Percentiles rank a stretch among this genome's conserved stretches.
phyloP scores from a whole-genome alignment of 2,888 invertebrate genomes.

The Leptinotarsa juncta region DNA sequence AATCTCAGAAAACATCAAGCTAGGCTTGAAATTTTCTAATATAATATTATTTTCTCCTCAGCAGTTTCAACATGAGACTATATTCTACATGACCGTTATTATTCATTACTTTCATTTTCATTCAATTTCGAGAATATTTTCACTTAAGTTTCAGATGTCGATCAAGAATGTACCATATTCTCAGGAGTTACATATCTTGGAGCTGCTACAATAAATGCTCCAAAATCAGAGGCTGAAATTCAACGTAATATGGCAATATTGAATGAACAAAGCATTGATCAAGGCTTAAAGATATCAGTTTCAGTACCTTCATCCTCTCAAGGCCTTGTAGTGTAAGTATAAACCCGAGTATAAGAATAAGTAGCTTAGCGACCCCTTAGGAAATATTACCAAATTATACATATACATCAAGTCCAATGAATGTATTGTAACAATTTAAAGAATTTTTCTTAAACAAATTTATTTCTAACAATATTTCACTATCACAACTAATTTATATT shows the following conservation, averaged over 20 bases:
- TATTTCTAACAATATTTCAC: too few relatives aligned
- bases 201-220: conserved; percentile 89
- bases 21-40: too few relatives aligned
- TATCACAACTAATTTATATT: too few relatives aligned
- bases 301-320: conserved; percentile 94
- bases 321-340: conserved; percentile 90
- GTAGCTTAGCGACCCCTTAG: too few relatives aligned
- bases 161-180: conserved; percentile 92
- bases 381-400: too few relatives aligned
- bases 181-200: conserved; percentile 94
- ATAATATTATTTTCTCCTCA: too few relatives aligned
- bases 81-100: neutral
- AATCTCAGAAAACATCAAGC: too few relatives aligned
- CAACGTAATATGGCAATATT: conserved; percentile 93
- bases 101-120: neutral
- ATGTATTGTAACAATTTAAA: too few relatives aligned
- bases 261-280: conserved; percentile 79
- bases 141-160: conserved; percentile 78
- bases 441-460: too few relatives aligned
- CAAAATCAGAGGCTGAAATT: conserved; percentile 92
- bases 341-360: neutral
- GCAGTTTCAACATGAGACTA: too few relatives aligned
- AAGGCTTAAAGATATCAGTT: conserved; percentile 89
- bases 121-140: conserved; percentile 21
- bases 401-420: too few relatives aligned